Evolutionary conservation across 2,888 invertebrate genomes (phyloP).

Genomic region (Epirrhoe alternata): DNA sequence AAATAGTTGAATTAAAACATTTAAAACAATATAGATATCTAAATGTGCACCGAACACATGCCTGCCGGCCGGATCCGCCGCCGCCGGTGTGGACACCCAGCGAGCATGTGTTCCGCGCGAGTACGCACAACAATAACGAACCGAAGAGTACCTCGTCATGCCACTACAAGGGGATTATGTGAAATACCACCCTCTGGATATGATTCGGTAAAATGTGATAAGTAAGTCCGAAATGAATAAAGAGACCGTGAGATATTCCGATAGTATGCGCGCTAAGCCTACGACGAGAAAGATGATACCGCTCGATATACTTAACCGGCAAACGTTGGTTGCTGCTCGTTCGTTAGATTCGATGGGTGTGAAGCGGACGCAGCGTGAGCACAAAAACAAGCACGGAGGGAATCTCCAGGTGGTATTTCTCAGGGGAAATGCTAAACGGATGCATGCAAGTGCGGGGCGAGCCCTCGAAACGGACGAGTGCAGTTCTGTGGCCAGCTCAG

Average conservation of each 20-base stretch:
- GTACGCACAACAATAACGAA: slow-evolving; percentile 55
- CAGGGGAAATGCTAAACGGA: slow-evolving; percentile 66
- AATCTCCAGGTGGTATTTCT: slow-evolving; percentile 78
- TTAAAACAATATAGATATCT: slow-evolving; percentile 47
- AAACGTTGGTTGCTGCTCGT: slow-evolving; percentile 71
- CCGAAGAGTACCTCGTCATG: slow-evolving; percentile 67
- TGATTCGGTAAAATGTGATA: slow-evolving; percentile 28
- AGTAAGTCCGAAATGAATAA: slow-evolving; percentile 26
- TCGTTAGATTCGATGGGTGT: slow-evolving; percentile 42
- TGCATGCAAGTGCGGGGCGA: slow-evolving; percentile 69
- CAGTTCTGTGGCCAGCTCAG: slow-evolving; percentile 48
- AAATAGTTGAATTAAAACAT: slow-evolving; percentile 56
- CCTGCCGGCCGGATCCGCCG: slow-evolving; percentile 14
- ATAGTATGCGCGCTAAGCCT: slow-evolving; percentile 32
- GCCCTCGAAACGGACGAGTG: slow-evolving; percentile 54
- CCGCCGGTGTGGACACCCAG: background rate
- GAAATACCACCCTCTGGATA: slow-evolving; percentile 79
- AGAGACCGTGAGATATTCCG: slow-evolving; percentile 31
- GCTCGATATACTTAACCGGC: slow-evolving; percentile 18
- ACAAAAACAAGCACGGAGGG: slow-evolving; percentile 41
- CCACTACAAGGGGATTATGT: slow-evolving; percentile 75
- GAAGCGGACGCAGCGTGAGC: slow-evolving; percentile 43
- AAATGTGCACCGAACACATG: slow-evolving; percentile 41
- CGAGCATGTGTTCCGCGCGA: slow-evolving; percentile 54
- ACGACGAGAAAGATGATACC: slow-evolving; percentile 18